These are phyloP conservation scores for Torymus aiolomorphi DNA, from an alignment of 2,888 invertebrate species.

Conservation along the genomic window DNA sequence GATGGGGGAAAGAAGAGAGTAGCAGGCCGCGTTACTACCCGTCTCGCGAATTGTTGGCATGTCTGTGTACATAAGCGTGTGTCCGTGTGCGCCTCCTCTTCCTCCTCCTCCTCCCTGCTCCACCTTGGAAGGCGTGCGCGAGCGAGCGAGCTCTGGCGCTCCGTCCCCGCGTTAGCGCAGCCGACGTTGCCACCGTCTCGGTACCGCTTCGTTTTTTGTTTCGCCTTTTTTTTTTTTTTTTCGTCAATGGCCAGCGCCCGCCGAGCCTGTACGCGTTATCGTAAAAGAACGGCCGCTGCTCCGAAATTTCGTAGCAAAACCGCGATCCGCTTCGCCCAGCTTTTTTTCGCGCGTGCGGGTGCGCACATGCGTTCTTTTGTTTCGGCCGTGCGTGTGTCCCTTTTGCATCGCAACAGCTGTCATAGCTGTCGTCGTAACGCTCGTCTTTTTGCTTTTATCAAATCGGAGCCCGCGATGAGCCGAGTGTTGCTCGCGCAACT, in stretches of 20 bases:
- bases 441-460: neutral
- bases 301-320: no score
- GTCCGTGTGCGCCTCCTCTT: neutral
- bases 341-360: neutral
- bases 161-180: no score
- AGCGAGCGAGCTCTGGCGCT: constrained; percentile 2
- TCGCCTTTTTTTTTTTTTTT: neutral
- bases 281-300: no score
- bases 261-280: no score
- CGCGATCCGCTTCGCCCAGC: neutral
- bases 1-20: no score
- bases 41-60: constrained; percentile 28
- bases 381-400: neutral
- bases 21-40: constrained; percentile 56
- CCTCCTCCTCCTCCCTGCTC: constrained; percentile 2
- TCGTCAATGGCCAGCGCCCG: no score
- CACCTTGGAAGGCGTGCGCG: constrained; percentile 37
- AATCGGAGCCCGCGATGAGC: neutral
- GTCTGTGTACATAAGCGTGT: no score
- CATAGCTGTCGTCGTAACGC: neutral
- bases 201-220: constrained; percentile 4
- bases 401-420: constrained; percentile 39
- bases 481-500: neutral
- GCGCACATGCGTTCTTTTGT: neutral
- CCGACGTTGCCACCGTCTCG: constrained; percentile 6